phyloP scores from a whole-genome alignment of 1,140 invertebrate species.

The Neodiprion virginianus region DNA sequence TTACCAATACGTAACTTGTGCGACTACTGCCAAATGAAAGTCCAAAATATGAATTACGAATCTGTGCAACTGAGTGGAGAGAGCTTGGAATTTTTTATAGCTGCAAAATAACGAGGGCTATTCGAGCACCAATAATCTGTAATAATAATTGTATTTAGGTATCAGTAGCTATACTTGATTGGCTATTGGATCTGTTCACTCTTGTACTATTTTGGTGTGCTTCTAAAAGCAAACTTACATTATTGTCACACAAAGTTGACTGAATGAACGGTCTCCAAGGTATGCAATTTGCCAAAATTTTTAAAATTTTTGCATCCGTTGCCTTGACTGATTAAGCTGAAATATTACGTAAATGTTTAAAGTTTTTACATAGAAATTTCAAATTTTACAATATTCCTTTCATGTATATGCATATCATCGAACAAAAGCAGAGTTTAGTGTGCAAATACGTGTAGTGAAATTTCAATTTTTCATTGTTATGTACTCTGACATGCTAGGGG shows the following conservation, averaged over 20 bases:
- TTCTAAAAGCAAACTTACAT: too few species aligned
- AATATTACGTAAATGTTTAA: neutral
- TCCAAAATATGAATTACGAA: neutral
- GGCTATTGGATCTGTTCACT: too few species aligned
- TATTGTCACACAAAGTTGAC: too few species aligned
- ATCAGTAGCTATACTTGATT: too few species aligned
- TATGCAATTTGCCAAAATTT: too few species aligned
- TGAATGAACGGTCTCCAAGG: too few species aligned
- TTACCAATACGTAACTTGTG: too few species aligned
- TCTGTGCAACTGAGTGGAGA: neutral
- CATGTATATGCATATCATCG: constrained; percentile 5
- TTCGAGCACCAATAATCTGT: too few species aligned
- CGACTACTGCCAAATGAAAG: neutral
- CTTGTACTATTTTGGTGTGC: too few species aligned
- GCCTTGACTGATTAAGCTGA: too few species aligned
- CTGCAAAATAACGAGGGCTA: neutral
- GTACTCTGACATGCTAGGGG: constrained; percentile 13
- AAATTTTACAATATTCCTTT: neutral
- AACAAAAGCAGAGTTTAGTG: neutral
- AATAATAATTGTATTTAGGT: too few species aligned
- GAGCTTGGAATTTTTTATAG: neutral
- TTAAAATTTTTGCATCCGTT: too few species aligned
- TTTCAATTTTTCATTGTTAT: neutral
- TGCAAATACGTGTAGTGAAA: neutral
- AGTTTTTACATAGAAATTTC: neutral